Percentiles rank a stretch among this genome's conserved stretches.
Evolutionary conservation across 2,797 vertebrate species (phyloP).

Genomic region (Chelon auratus): DNA sequence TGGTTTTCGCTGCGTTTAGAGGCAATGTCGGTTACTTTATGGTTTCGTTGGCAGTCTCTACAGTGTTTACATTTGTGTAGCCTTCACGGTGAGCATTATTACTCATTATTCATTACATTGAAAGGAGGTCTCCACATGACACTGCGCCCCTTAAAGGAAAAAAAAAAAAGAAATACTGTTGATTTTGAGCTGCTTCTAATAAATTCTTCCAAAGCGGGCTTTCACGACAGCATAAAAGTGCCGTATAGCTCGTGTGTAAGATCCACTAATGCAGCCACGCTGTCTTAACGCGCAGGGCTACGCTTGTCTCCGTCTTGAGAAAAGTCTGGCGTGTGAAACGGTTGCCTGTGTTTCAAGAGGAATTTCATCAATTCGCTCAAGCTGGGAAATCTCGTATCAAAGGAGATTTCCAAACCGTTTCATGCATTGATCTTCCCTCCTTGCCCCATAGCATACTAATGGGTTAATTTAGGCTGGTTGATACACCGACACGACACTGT

Average conservation of each 20-base stretch:
- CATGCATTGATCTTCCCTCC: constrained; percentile 78
- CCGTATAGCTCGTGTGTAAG: constrained; percentile 11
- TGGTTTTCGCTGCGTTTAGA: constrained; percentile 2
- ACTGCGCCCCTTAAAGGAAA: background rate
- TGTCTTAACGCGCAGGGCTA: constrained; percentile 54
- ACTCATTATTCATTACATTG: constrained; percentile 27
- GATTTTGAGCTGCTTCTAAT: constrained; percentile 17
- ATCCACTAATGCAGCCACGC: constrained; percentile 13
- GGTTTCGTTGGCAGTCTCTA: constrained; percentile 26
- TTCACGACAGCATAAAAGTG: constrained; percentile 20
- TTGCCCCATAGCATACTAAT: constrained; percentile 79
- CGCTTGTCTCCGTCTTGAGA: constrained; percentile 61
- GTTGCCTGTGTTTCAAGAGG: constrained; percentile 82
- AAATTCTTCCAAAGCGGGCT: constrained; percentile 6
- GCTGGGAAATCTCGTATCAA: constrained; percentile 84
- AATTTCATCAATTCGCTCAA: constrained; percentile 84
- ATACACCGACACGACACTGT: constrained; percentile 75
- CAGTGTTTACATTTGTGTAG: constrained; percentile 27
- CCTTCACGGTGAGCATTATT: constrained; percentile 28
- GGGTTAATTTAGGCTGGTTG: constrained; percentile 78
- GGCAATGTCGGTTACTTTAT: constrained; percentile 23
- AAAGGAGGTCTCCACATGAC: constrained; percentile 5
- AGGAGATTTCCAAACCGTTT: constrained; percentile 84
- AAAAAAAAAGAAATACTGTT: background rate
- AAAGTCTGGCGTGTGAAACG: constrained; percentile 74